phyloP scores from a whole-genome alignment of 2,888 invertebrate genomes.

The Micropterix aruncella region DNA sequence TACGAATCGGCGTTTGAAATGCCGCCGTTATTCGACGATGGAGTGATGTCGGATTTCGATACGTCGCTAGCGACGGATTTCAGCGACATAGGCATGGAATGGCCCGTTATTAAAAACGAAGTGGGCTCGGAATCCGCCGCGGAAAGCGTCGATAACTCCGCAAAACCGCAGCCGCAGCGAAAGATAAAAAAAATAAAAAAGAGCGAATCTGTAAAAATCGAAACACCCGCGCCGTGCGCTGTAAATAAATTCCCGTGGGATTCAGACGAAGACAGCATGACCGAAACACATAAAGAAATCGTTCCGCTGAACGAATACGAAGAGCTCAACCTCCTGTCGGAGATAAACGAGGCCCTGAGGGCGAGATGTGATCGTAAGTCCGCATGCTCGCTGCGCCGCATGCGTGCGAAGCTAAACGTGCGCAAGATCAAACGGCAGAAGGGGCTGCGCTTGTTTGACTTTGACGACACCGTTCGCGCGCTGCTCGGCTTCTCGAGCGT shows the following conservation, averaged over 20 bases:
- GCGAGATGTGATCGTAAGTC: conserved; percentile 10
- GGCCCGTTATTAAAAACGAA: not conserved
- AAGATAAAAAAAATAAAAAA: not conserved
- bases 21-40: not conserved
- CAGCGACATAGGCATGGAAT: not conserved
- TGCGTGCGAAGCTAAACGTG: conserved; percentile 42
- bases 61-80: not conserved
- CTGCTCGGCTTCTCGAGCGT: not conserved
- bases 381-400: conserved; percentile 23
- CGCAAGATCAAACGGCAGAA: conserved; percentile 41
- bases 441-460: conserved; percentile 37
- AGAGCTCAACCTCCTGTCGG: conserved; percentile 31
- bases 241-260: not conserved
- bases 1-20: not conserved
- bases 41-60: not conserved
- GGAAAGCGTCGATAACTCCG: not conserved
- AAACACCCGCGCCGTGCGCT: not conserved
- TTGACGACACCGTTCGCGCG: conserved; percentile 26
- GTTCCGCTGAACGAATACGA: conserved; percentile 28
- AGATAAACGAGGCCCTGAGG: conserved; percentile 23
- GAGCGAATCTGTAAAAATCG: not conserved
- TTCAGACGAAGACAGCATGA: not conserved
- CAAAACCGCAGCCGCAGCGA: not conserved
- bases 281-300: conserved; percentile 8
- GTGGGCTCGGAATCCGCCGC: not conserved